phyloP scores from a whole-genome alignment of 2,113 vertebrate species.

The Halcyon senegalensis region DNA sequence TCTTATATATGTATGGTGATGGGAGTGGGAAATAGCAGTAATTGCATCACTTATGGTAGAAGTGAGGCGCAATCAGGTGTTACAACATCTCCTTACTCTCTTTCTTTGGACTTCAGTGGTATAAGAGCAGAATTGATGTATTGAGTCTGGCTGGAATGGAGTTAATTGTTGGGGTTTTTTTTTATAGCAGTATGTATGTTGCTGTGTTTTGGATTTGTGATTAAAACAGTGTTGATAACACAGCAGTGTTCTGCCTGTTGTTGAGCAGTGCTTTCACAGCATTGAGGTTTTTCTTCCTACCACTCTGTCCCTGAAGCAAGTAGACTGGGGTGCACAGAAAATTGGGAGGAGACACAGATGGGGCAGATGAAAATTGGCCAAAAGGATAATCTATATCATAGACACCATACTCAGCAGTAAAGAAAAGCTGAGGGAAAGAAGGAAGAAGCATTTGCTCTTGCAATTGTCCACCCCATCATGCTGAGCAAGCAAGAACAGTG shows the following conservation, averaged over 20 bases:
- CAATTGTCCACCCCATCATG: fast-evolving
- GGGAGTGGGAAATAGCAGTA: background rate
- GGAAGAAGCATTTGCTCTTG: background rate
- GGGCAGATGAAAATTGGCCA: background rate
- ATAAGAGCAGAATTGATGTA: too few species aligned
- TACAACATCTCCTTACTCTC: background rate
- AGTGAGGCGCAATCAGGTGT: background rate
- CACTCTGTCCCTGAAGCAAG: background rate
- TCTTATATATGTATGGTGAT: background rate
- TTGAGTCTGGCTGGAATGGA: background rate
- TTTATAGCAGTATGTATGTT: background rate
- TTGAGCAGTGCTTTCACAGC: too few species aligned
- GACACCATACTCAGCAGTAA: background rate
- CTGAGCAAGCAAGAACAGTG: background rate
- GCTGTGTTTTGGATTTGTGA: background rate
- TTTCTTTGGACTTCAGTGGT: background rate
- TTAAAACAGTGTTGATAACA: background rate
- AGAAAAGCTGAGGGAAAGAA: background rate
- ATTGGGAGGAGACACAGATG: background rate
- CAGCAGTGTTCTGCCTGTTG: background rate
- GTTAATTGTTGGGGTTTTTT: background rate
- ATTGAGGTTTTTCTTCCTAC: background rate
- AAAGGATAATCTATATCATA: background rate
- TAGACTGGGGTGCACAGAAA: background rate
- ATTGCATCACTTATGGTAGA: background rate